A percentile compares a stretch with the other conserved stretches of the same genome.
These are phyloP conservation scores for Laticauda laticaudata DNA, from an alignment of 2,113 vertebrate genomes.

Conservation along the genomic window DNA sequence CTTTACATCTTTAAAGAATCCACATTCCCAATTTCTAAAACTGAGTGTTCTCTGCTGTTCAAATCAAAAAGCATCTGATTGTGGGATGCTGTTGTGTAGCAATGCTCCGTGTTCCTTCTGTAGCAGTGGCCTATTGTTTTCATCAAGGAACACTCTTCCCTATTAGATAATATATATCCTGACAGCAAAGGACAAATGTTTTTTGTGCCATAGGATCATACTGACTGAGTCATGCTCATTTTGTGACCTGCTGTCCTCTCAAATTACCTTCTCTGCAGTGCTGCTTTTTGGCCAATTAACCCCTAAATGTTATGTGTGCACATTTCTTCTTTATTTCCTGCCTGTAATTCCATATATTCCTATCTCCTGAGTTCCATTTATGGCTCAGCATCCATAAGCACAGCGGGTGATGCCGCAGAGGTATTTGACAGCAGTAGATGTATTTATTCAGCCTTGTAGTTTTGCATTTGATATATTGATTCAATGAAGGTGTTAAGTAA, in stretches of 20 bases:
- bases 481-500: background rate
- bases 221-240: background rate
- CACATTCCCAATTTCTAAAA: background rate
- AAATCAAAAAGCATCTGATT: background rate
- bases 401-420: background rate
- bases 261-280: constrained; percentile 2
- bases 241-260: background rate
- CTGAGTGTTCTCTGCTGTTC: background rate
- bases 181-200: background rate
- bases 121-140: background rate
- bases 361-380: background rate
- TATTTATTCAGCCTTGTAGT: background rate
- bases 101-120: background rate
- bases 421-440: background rate
- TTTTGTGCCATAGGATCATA: background rate
- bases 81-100: background rate
- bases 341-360: background rate
- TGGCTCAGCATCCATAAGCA: background rate
- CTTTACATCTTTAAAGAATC: background rate
- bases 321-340: background rate
- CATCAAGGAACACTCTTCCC: background rate
- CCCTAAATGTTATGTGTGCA: background rate
- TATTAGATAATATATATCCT: background rate
- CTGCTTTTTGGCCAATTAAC: background rate
- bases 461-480: background rate